phyloP scores from a whole-genome alignment of 2,888 invertebrate genomes.

The Aleiodes testaceus region DNA sequence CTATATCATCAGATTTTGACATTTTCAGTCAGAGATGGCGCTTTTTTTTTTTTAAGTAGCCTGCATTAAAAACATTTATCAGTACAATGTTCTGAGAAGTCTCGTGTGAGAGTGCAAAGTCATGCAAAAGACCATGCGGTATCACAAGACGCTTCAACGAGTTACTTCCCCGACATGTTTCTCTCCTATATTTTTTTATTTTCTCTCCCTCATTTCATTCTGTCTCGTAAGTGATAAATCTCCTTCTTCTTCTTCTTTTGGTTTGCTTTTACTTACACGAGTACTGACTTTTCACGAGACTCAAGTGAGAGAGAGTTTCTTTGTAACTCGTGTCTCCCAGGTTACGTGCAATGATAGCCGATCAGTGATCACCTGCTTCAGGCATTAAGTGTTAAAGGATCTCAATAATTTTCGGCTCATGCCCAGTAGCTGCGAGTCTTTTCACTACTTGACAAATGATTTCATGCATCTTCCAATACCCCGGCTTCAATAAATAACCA shows the following conservation, averaged over 20 bases:
- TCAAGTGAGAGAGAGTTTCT: neutral
- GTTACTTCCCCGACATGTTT: neutral
- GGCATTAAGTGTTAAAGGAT: neutral
- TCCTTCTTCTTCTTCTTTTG: slow-evolving; percentile 10
- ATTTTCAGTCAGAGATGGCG: neutral
- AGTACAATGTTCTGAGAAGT: slow-evolving; percentile 10
- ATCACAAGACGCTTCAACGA: slow-evolving; percentile 7
- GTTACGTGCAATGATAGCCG: slow-evolving; percentile 18
- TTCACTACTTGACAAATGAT: slow-evolving; percentile 8
- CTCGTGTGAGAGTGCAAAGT: slow-evolving; percentile 17
- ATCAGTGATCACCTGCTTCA: slow-evolving; percentile 2
- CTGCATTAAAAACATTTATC: slow-evolving; percentile 19
- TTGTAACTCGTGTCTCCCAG: neutral
- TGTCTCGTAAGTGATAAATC: slow-evolving; percentile 38
- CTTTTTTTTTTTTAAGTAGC: neutral
- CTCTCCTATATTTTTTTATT: neutral
- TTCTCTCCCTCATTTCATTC: neutral
- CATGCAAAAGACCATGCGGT: slow-evolving; percentile 21
- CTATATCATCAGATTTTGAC: neutral
- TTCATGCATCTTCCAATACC: neutral
- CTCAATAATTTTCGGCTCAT: neutral
- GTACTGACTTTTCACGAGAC: slow-evolving; percentile 4
- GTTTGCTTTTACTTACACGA: neutral
- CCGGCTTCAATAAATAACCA: neutral
- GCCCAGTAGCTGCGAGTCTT: neutral